phyloP scores from a whole-genome alignment of 2,888 invertebrate species.

The Muscina levida region DNA sequence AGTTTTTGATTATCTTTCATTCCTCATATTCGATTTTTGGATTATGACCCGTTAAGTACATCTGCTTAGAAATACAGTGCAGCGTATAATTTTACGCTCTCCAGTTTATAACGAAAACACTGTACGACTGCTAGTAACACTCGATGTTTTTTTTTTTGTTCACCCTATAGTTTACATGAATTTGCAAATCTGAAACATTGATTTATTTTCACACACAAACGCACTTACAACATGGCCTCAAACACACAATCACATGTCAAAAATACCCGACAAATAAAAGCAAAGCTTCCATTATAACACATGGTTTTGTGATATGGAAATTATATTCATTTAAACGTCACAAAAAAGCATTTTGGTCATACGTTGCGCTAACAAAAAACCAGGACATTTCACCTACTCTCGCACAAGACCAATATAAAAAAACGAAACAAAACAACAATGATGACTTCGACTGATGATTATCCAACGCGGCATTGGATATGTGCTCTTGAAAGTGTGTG shows the following conservation, averaged over 20 bases:
- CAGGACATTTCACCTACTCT: constrained; percentile 10
- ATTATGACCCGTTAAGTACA: too few relatives aligned
- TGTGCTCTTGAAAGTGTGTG: background rate
- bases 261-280: constrained; percentile 49
- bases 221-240: background rate
- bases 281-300: constrained; percentile 45
- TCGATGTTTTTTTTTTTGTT: constrained; percentile 25
- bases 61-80: too few relatives aligned
- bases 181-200: constrained; percentile 58
- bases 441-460: background rate
- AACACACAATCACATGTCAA: background rate
- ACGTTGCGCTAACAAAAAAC: constrained; percentile 35
- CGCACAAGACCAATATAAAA: too few relatives aligned
- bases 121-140: background rate
- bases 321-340: constrained; percentile 36
- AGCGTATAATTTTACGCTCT: too few relatives aligned
- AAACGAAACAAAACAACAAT: constrained; percentile 22
- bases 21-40: too few relatives aligned
- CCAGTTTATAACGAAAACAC: too few relatives aligned
- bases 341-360: constrained; percentile 41
- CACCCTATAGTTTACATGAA: constrained; percentile 48
- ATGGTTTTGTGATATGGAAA: constrained; percentile 58
- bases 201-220: constrained; percentile 55
- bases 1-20: too few relatives aligned
- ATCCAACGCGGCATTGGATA: background rate